Base-by-base conservation (phyloP, 2,113 vertebrate species). In the Gymnogyps californianus region DNA sequence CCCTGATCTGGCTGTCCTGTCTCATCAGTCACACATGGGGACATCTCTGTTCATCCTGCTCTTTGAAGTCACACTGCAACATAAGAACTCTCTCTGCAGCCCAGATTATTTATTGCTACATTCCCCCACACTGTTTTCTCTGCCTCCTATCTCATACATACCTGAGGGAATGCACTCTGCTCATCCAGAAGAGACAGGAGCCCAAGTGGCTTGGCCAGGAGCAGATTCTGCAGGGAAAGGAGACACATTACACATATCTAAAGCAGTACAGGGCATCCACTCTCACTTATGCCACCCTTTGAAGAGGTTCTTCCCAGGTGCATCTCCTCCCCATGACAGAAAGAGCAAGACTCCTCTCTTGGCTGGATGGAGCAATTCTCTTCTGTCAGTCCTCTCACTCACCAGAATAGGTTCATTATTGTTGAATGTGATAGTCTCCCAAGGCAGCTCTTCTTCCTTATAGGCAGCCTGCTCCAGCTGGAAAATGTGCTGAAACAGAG, bases 91-190 rank as follows among this genome's bases (percentile, higher is more conserved):
- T 47, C 31, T 72, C n/a, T 76, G 40, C n/a, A 83, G 34, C 18
- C 29, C 21, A 47, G 9, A 46, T 22, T 22, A 62, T 24, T 28
- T 70, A 72, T 11, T 49, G 16, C 16, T 42, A 31, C 5, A 15
- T 61, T 15, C 15, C 10, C 17, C 18, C 11, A 7, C 16, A 10
- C 8, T 26, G 58, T 54, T 83, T 89, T 58, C 24, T 34, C 19
- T 80, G 44, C 10, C 12, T 17, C 6, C 6, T 28, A 22, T 20
- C 34, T 87, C 62, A 72, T 4, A 7, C 55, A 16, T 83, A 98
- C 98, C 98, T 98, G 98, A 49, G 98, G 98, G 79, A 98, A 98
- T 28, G 98, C 96, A 69, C 98, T 98, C 87, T 98, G 98, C 72
- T 98, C 98, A 94, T 98, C 98, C 93, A 98, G 94, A 76, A 98